Percentiles rank a stretch among this genome's conserved stretches.
Evolutionary conservation across 1,140 invertebrate species (phyloP).

Genomic region (Pantala flavescens): DNA sequence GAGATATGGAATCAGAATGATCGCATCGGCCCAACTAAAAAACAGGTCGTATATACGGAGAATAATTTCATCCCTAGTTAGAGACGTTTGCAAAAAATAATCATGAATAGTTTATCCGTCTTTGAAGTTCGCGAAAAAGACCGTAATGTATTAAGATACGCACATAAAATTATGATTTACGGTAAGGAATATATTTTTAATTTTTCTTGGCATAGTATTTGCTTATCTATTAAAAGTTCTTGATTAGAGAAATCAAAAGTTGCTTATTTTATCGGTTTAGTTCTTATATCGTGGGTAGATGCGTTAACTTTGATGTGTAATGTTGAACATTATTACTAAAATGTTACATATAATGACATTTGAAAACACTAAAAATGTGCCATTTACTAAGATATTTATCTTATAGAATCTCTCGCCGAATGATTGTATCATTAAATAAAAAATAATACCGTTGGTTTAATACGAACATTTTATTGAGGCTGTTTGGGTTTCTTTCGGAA

Average conservation of each 20-base stretch:
- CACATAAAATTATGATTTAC: background rate
- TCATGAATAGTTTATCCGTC: background rate
- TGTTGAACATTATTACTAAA: constrained; percentile 2
- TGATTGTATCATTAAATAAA: background rate
- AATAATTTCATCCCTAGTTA: too few relatives aligned
- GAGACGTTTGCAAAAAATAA: too few relatives aligned
- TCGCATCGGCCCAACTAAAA: too few relatives aligned
- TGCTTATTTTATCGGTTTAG: background rate
- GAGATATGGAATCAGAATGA: too few relatives aligned
- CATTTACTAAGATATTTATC: background rate
- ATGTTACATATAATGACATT: background rate
- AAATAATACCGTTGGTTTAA: background rate
- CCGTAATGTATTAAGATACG: background rate
- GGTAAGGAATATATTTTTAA: background rate
- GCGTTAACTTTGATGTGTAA: background rate
- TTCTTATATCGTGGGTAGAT: background rate
- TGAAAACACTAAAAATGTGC: background rate
- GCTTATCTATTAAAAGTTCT: background rate
- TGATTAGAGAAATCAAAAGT: too few relatives aligned
- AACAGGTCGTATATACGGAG: too few relatives aligned
- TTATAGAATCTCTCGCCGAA: background rate
- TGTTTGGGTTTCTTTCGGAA: too few relatives aligned
- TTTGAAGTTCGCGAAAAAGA: background rate
- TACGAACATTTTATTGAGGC: too few relatives aligned
- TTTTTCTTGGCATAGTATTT: background rate